A percentile compares a stretch with the other conserved stretches of the same genome.
These are phyloP conservation scores for Catocala fraxini DNA, from an alignment of 2,888 invertebrate species.

Conservation along the genomic window DNA sequence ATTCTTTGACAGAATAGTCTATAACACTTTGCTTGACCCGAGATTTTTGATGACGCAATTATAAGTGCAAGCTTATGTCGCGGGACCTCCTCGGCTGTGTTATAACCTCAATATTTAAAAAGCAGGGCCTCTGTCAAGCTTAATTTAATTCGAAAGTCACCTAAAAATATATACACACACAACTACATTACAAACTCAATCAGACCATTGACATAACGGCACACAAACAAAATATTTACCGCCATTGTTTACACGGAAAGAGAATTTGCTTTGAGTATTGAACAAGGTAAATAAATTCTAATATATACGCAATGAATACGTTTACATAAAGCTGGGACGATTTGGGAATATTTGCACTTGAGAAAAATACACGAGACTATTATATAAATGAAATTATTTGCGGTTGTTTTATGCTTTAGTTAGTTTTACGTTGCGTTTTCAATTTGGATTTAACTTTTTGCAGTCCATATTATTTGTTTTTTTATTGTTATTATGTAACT, in stretches of 20 bases:
- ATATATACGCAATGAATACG: constrained; percentile 49
- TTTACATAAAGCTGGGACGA: constrained; percentile 46
- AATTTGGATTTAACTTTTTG: too few species aligned
- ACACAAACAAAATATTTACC: constrained; percentile 2
- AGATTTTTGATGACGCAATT: too few species aligned
- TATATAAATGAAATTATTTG: constrained; percentile 1
- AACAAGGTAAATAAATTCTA: constrained; percentile 43
- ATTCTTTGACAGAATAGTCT: too few species aligned
- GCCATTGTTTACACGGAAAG: constrained; percentile 11
- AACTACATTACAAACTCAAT: neutral
- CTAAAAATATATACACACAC: neutral
- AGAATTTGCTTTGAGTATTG: constrained; percentile 24
- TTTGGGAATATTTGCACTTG: constrained; percentile 3
- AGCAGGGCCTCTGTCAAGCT: too few species aligned
- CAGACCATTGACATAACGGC: neutral
- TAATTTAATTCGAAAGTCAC: neutral
- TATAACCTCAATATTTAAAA: too few species aligned
- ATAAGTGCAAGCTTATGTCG: too few species aligned
- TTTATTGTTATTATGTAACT: too few species aligned
- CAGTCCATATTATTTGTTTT: too few species aligned
- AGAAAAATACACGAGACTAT: neutral
- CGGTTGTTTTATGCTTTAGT: too few species aligned
- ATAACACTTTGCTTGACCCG: too few species aligned
- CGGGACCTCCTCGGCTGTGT: too few species aligned
- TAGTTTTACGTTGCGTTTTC: too few species aligned